These are phyloP conservation scores for Pammene fasciana DNA, from an alignment of 2,888 invertebrate species.

Conservation along the genomic window DNA sequence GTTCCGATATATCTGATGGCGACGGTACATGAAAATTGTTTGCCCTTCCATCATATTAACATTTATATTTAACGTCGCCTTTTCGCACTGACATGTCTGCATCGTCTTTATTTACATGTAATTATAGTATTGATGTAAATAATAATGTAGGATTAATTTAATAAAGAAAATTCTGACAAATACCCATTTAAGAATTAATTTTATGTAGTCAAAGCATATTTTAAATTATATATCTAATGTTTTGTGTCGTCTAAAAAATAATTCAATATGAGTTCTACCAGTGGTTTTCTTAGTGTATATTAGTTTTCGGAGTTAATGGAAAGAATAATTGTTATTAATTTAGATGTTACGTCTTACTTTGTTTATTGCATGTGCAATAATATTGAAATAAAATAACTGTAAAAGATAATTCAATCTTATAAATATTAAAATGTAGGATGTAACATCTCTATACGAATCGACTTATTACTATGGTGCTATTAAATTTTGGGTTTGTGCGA, in stretches of 20 bases:
- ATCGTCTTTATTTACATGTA: conserved; percentile 22
- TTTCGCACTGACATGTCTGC: conserved; percentile 17
- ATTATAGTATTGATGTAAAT: conserved; percentile 14
- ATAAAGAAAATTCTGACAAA: conserved; percentile 1
- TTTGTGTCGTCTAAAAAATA: not conserved
- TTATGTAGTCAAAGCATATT: not conserved
- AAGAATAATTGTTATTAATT: conserved; percentile 14
- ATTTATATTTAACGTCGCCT: not conserved
- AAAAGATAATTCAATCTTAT: conserved; percentile 11
- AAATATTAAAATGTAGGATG: conserved; percentile 5
- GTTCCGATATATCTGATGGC: too few species aligned
- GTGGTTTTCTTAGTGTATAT: conserved; percentile 22
- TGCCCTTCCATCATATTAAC: not conserved
- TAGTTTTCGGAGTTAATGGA: conserved; percentile 1
- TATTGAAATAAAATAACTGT: conserved; percentile 10
- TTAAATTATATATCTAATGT: not conserved
- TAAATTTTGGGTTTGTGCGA: conserved; percentile 19
- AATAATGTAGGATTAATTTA: not conserved
- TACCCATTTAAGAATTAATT: conserved; percentile 1
- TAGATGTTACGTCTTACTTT: conserved; percentile 13
- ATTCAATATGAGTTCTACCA: conserved; percentile 15
- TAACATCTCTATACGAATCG: conserved; percentile 19
- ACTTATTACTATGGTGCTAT: conserved; percentile 38
- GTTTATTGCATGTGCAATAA: conserved; percentile 35
- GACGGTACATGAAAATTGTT: too few species aligned